Evolutionary conservation across 2,797 vertebrate species (phyloP), one percentile per base, ranked within the genome.

Genomic region (Amniataba percoides): DNA sequence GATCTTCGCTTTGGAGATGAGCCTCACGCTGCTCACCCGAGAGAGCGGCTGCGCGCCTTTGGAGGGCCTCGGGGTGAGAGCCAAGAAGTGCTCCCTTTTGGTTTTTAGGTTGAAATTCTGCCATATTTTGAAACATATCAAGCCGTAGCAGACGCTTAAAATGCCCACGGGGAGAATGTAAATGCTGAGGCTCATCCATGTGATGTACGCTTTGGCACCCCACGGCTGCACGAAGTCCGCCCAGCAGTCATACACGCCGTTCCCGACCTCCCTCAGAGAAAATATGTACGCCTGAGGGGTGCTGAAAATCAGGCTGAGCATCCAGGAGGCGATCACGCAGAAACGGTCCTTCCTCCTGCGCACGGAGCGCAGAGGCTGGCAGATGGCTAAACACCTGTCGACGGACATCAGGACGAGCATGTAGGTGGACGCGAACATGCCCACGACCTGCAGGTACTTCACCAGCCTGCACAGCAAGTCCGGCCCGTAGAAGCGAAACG

Each of bases 381-480:
- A 99, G 87, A 99, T 97, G 16, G 98, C 98, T 86, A 99, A 81
- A 80, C 98, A 99, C 77, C 98, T 95, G 93, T 99, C 98, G 25
- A 99, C 89, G 45, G 98, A 98, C 98, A 99, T 99, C 67, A 99
- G 92, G 75, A 99, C 95, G 15, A 99, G 96, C 97, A 99, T 95
- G 93, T 99, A 99, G 27, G 98, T 99, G 51, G 98, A 99, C 0
- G 98, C 98, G n/a, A 99, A 99, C 98, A 99, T 99, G 2, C 97
- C 98, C 71, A 99, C 98, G 0, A 99, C 97, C 93, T 99, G 98
- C 70, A 98, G 85, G 88, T 99, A 99, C 78, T 98, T 99, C 71
- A 99, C 96, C 76, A 98, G 57, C 81, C 98, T 94, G 93, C 98
- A 99, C 40, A 99, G 92, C 59, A 97, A 84, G 74, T 99, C 98